These are phyloP conservation scores for Autographa gamma DNA, from an alignment of 2,888 invertebrate species.

Conservation along the genomic window DNA sequence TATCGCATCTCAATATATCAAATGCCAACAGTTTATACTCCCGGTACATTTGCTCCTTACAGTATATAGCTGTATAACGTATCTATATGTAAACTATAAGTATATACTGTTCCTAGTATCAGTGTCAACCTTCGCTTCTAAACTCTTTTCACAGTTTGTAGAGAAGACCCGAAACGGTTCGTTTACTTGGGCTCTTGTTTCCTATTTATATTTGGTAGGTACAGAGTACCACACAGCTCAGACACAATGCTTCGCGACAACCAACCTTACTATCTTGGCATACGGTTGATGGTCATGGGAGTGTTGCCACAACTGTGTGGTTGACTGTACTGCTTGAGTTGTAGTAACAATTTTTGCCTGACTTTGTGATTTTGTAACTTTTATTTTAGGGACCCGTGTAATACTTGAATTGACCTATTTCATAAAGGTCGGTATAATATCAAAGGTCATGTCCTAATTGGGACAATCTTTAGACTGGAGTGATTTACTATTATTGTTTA, in stretches of 20 bases:
- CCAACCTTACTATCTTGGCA: background rate
- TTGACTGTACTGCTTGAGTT: slow-evolving; percentile 8
- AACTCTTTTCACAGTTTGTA: slow-evolving; percentile 22
- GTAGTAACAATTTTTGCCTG: slow-evolving; percentile 20
- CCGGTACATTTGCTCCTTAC: too few species aligned
- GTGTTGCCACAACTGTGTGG: slow-evolving; percentile 6
- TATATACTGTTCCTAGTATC: background rate
- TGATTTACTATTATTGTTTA: too few species aligned
- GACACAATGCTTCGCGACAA: background rate
- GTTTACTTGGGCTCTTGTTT: slow-evolving; percentile 38
- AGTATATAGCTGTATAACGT: background rate
- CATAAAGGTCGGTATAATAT: background rate
- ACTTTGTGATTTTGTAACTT: slow-evolving; percentile 32
- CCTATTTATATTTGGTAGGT: slow-evolving; percentile 36
- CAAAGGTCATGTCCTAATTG: background rate
- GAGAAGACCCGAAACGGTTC: slow-evolving; percentile 26
- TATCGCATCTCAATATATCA: too few species aligned
- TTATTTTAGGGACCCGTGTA: slow-evolving; percentile 10
- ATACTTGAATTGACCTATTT: background rate
- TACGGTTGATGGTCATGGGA: background rate
- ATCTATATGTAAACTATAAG: background rate
- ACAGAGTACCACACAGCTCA: background rate
- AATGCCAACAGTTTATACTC: too few species aligned
- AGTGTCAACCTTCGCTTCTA: too few species aligned
- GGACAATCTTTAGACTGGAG: too few species aligned